Conservation (phyloP, 1,140 invertebrate species). For the Caenorhabditis briggsae region DNA sequence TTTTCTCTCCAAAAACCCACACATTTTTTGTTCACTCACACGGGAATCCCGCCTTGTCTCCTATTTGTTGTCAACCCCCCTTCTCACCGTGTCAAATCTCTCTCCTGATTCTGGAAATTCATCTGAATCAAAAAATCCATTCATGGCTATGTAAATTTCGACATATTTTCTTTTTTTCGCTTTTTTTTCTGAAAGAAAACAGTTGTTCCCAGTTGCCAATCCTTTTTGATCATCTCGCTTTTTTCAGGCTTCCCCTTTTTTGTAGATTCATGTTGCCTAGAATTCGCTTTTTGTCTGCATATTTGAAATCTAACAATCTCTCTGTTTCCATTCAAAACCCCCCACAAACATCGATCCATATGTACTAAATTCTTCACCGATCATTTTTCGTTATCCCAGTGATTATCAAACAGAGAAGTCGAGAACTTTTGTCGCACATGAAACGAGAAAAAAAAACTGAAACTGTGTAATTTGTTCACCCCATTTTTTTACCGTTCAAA, state of each 20-base stretch:
- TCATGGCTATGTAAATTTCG: neutral
- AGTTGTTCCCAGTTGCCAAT: slow-evolving; percentile 32
- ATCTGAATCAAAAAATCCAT: neutral
- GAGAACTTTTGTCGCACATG: slow-evolving; percentile 32
- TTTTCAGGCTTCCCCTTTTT: neutral
- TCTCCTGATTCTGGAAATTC: neutral
- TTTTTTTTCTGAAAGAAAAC: neutral
- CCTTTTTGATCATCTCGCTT: slow-evolving; percentile 1
- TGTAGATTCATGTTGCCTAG: slow-evolving; percentile 32
- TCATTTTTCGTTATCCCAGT: neutral
- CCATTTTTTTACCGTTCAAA: neutral
- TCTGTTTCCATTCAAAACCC: too few species aligned
- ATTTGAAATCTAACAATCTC: neutral
- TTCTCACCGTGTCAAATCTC: slow-evolving; percentile 24
- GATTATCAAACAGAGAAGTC: slow-evolving; percentile 10
- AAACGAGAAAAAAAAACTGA: slow-evolving; percentile 23
- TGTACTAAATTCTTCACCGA: slow-evolving; percentile 18
- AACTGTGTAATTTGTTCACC: slow-evolving; percentile 17
- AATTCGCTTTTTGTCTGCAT: neutral
- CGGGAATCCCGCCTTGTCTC: slow-evolving; percentile 12
- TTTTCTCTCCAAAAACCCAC: neutral
- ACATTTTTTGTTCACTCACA: neutral
- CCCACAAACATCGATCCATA: neutral
- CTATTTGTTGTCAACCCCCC: slow-evolving; percentile 3
- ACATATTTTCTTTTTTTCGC: neutral